Evolutionary conservation across 2,113 vertebrate genomes (phyloP), one percentile per base, ranked within the genome.

Genomic region (Halcyon malimbica): DNA sequence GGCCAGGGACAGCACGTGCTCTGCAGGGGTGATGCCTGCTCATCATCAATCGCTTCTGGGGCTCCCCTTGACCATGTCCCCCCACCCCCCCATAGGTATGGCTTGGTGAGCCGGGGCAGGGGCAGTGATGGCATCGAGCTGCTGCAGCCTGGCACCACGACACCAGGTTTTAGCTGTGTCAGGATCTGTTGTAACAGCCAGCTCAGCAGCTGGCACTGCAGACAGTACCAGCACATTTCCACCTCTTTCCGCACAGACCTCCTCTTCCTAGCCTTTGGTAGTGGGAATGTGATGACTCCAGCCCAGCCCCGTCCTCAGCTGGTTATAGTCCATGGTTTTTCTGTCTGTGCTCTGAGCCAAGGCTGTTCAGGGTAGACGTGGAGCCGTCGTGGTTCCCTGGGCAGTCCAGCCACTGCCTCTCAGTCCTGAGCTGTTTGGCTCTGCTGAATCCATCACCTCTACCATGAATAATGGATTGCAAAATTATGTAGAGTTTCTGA

Each of bases 1-100:
- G 57, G 29, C 42, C 2, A 10, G 26, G 39, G 26, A 24, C n/a
- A 35, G 31, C 39, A 50, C 0, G 0, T 51, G 31, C 11, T 44
- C 24, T 39, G 31, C 0, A 1, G n/a, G 19, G 13, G 4, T 44
- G 39, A 17, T 54, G 63, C 33, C 41, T 21, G 60, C 83, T 80
- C 31, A 33, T 71, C 51, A 18, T 33, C 25, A 51, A 4, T 56
- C 5, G 0, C 48, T 29, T 51, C 23, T 75, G 4, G 20, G 39
- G 6, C 62, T 68, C 28, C 46, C 7, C 51, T 33, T 35, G n/a
- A 29, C 37, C 7, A 1, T 65, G 25, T 16, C 18, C 23, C 23
- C 6, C 0, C 1, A 5, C 1, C 33, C 12, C 56, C 13, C n/a
- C 20, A 5, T 9, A 69, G 70, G 39, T 12, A 1, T 41, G 65